A percentile compares a stretch with the other conserved stretches of the same genome.
These are phyloP conservation scores for Mycteria americana DNA, from an alignment of 2,797 vertebrate genomes.

Conservation along the genomic window DNA sequence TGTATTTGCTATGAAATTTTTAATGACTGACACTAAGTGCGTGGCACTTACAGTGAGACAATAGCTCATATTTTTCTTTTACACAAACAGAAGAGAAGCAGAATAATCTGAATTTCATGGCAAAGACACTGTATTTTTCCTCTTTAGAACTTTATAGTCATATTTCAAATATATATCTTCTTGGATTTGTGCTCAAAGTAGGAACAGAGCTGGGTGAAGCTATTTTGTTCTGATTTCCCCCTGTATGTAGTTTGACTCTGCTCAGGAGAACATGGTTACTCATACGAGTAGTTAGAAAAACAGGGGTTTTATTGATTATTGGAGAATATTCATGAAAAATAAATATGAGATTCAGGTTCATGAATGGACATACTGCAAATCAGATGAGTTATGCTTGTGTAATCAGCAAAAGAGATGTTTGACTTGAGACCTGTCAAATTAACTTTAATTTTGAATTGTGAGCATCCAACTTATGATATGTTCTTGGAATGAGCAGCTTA, in stretches of 20 bases:
- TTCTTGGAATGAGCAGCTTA: neutral
- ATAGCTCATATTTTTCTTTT: neutral
- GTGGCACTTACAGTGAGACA: neutral
- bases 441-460: constrained; percentile 28
- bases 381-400: neutral
- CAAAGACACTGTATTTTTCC: neutral
- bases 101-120: neutral
- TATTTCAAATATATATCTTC: neutral
- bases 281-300: neutral
- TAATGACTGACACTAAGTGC: neutral
- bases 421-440: neutral
- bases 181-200: neutral
- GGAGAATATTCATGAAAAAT: neutral
- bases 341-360: neutral
- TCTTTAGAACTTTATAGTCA: neutral
- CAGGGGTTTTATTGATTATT: neutral
- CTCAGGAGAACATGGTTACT: neutral
- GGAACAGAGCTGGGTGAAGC: neutral
- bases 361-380: neutral
- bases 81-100: neutral
- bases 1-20: neutral
- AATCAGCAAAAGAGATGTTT: neutral
- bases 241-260: neutral
- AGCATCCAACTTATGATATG: neutral
- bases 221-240: neutral